A percentile compares a stretch with the other conserved stretches of the same genome.
These are phyloP conservation scores for Nannoperca australis DNA, from an alignment of 2,797 vertebrate species.

Conservation along the genomic window DNA sequence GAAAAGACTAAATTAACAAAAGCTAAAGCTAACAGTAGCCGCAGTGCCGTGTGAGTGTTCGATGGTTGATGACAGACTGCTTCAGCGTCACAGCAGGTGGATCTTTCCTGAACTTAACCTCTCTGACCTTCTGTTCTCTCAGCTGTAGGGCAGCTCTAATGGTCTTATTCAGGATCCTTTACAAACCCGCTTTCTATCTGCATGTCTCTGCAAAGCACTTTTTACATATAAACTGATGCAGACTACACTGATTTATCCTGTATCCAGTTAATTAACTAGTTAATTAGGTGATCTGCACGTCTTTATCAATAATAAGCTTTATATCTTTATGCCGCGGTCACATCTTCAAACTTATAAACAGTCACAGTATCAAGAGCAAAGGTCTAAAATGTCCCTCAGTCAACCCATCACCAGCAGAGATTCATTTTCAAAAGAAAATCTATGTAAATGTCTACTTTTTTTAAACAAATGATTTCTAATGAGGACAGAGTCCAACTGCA, in stretches of 20 bases:
- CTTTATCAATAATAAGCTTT: background rate
- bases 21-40: background rate
- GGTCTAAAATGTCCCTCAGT: background rate
- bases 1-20: background rate
- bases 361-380: background rate
- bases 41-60: background rate
- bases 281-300: background rate
- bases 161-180: constrained; percentile 31
- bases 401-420: background rate
- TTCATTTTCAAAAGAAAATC: background rate
- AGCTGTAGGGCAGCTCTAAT: constrained; percentile 35
- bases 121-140: constrained; percentile 31
- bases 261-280: constrained; percentile 1
- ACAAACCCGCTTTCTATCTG: background rate
- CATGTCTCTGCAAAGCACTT: background rate
- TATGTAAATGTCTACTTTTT: background rate
- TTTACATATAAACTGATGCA: background rate
- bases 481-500: no score
- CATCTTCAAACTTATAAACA: background rate
- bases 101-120: constrained; percentile 30
- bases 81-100: constrained; percentile 6
- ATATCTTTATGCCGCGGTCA: background rate
- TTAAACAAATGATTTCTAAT: no score
- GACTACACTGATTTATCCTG: background rate
- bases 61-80: constrained; percentile 3